phyloP scores from a whole-genome alignment of 35 echinoderm and acorn worm species.

The Ophiothrix spiculata region DNA sequence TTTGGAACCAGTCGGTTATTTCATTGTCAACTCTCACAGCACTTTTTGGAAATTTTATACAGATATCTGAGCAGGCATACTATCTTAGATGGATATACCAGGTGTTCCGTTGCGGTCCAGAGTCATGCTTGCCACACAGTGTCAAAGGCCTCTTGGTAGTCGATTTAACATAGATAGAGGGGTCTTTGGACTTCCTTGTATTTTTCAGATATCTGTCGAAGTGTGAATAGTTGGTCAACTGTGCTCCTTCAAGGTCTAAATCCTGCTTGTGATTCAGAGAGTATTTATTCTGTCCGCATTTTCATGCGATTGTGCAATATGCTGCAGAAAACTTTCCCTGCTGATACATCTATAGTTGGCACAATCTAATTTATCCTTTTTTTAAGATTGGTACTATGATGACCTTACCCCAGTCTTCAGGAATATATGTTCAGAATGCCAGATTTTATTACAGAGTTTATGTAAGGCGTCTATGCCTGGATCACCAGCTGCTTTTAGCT shows the following conservation, averaged over 20 bases:
- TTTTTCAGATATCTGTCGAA: constrained; percentile 22
- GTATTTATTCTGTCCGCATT: not conserved
- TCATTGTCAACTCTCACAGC: not conserved
- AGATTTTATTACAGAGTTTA: too few species aligned
- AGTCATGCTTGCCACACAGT: not conserved
- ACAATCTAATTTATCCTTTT: too few species aligned
- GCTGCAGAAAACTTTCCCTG: too few species aligned
- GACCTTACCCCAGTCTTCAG: too few species aligned
- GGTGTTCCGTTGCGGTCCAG: not conserved
- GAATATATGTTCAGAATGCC: too few species aligned
- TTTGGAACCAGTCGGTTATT: constrained; percentile 15
- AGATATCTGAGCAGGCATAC: not conserved
- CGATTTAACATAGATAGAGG: constrained; percentile 12
- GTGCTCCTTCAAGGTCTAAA: not conserved
- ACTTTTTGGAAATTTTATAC: not conserved
- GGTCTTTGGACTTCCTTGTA: not conserved
- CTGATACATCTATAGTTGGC: too few species aligned
- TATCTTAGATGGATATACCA: not conserved
- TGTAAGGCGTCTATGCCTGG: too few species aligned
- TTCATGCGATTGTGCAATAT: too few species aligned
- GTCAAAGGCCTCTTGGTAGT: too few species aligned
- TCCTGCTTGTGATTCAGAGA: not conserved
- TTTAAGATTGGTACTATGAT: too few species aligned
- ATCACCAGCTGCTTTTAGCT: too few species aligned
- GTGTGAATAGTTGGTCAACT: not conserved